Conservation (phyloP, 2,797 vertebrate species). For the Neosalanx taihuensis region DNA sequence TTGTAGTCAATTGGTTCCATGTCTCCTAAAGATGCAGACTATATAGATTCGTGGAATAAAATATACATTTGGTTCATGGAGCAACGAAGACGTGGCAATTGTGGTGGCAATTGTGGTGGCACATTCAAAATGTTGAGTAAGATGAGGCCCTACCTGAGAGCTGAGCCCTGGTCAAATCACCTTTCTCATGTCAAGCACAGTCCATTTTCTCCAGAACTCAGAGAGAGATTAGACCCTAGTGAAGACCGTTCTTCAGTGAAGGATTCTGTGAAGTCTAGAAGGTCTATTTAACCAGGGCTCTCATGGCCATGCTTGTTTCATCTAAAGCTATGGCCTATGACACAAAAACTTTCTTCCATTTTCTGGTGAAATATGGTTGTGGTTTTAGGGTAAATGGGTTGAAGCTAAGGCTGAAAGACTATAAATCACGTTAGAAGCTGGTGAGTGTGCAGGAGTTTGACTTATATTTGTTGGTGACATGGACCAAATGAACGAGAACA, state of each 20-base stretch:
- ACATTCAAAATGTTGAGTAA: neutral
- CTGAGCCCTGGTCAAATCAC: neutral
- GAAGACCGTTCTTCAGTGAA: neutral
- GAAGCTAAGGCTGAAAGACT: conserved; percentile 53
- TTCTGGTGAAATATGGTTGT: conserved; percentile 54
- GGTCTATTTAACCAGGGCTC: neutral
- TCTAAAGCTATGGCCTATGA: conserved; percentile 26
- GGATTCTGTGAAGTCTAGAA: neutral
- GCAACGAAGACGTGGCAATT: neutral
- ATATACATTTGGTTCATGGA: too few species aligned
- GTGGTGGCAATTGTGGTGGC: neutral
- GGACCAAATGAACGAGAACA: conserved; percentile 47
- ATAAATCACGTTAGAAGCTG: conserved; percentile 62
- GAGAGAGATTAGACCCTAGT: neutral
- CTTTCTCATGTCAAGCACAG: neutral
- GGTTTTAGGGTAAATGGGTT: conserved; percentile 64
- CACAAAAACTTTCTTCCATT: conserved; percentile 34
- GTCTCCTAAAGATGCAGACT: too few species aligned
- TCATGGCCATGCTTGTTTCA: conserved; percentile 25
- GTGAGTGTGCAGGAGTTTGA: conserved; percentile 46
- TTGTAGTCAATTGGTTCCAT: too few species aligned
- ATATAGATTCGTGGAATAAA: too few species aligned
- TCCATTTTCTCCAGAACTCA: neutral
- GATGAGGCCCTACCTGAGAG: neutral
- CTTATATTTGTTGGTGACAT: conserved; percentile 61